Evolutionary conservation across 1,140 invertebrate genomes (phyloP).

Genomic region (Eueides isabella): DNA sequence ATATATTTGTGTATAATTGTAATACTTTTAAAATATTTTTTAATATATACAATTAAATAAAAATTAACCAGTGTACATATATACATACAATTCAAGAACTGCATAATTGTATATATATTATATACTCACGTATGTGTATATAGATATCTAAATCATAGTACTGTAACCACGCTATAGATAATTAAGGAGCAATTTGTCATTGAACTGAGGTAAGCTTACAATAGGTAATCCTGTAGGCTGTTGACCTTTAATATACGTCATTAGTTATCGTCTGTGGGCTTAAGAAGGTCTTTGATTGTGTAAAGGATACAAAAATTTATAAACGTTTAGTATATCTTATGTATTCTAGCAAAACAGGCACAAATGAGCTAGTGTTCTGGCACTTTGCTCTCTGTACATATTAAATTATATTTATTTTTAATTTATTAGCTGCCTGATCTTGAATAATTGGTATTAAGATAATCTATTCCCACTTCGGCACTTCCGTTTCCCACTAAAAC

Average conservation of each 20-base stretch:
- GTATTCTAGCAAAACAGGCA: too few relatives aligned
- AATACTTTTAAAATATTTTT: too few relatives aligned
- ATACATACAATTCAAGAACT: not conserved
- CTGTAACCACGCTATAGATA: slow-evolving; percentile 21
- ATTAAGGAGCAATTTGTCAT: slow-evolving; percentile 36
- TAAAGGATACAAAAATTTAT: not conserved
- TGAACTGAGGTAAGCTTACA: slow-evolving; percentile 29
- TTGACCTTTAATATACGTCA: slow-evolving; percentile 36
- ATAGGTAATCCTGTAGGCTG: slow-evolving; percentile 31
- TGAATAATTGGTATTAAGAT: too few relatives aligned
- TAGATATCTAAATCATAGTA: not conserved
- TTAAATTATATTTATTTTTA: too few relatives aligned
- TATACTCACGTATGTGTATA: not conserved
- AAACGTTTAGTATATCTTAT: too few relatives aligned
- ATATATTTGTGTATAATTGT: too few relatives aligned
- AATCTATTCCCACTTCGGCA: too few relatives aligned
- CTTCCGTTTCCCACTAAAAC: too few relatives aligned
- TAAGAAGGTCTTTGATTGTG: not conserved
- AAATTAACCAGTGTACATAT: not conserved
- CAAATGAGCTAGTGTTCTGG: too few relatives aligned
- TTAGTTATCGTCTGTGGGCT: slow-evolving; percentile 30
- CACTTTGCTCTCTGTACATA: too few relatives aligned
- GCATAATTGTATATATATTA: not conserved
- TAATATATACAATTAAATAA: too few relatives aligned
- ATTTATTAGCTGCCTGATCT: too few relatives aligned